These are phyloP conservation scores for Eupithecia pulchellata DNA, from an alignment of 2,888 invertebrate genomes.

Conservation along the genomic window DNA sequence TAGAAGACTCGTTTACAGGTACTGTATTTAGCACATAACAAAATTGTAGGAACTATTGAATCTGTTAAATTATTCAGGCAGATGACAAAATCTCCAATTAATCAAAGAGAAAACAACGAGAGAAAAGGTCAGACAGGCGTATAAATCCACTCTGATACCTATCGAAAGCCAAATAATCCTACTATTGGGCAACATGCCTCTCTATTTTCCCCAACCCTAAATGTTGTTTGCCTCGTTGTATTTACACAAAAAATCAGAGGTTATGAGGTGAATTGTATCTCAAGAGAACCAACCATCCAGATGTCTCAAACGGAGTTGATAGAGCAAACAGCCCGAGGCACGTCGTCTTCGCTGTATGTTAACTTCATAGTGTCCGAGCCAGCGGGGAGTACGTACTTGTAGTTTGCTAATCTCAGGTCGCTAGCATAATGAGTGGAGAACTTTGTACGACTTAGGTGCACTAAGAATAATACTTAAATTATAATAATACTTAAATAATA, in stretches of 20 bases:
- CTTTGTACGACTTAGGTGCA: background rate
- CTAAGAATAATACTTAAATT: background rate
- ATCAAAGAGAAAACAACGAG: background rate
- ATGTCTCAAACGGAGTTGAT: conserved; percentile 18
- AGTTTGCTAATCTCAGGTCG: background rate
- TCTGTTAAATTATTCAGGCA: background rate
- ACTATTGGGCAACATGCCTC: background rate
- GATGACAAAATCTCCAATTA: background rate
- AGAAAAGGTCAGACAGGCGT: background rate
- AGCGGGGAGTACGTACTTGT: background rate
- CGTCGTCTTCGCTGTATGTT: conserved; percentile 26
- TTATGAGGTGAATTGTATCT: conserved; percentile 15
- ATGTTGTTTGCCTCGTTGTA: conserved; percentile 5
- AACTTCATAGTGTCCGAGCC: background rate
- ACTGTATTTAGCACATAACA: no score
- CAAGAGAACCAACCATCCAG: conserved; percentile 11
- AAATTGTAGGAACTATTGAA: no score
- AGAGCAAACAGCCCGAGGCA: conserved; percentile 37
- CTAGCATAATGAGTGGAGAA: background rate
- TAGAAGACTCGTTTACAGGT: background rate
- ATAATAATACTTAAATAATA: background rate
- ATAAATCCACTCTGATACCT: background rate
- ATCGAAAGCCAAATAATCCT: conserved; percentile 11
- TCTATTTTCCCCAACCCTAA: conserved; percentile 3
- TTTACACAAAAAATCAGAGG: background rate